phyloP scores from a whole-genome alignment of 2,113 vertebrate genomes.

The Orientallactaga bullata region DNA sequence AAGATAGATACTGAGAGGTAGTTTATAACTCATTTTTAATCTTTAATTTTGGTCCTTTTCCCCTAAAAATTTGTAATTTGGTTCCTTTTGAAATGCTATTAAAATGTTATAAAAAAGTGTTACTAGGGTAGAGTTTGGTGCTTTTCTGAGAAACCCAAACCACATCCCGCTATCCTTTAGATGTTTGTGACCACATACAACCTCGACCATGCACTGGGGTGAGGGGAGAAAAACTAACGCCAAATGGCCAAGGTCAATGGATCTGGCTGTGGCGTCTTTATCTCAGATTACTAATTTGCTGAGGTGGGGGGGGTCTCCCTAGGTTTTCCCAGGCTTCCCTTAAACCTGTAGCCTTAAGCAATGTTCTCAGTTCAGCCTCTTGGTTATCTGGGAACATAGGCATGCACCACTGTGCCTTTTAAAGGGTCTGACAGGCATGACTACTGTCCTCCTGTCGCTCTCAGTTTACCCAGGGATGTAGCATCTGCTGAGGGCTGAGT shows the following conservation, averaged over 20 bases:
- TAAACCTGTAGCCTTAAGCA: background rate
- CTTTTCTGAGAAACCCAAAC: conserved; percentile 22
- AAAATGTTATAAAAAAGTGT: conserved; percentile 60
- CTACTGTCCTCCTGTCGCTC: background rate
- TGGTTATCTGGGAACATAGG: background rate
- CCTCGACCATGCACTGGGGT: background rate
- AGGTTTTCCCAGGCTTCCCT: background rate
- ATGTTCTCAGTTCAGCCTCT: background rate
- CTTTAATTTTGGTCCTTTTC: conserved; percentile 70
- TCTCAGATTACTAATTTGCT: background rate
- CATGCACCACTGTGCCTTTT: background rate
- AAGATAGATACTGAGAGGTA: conserved; percentile 75
- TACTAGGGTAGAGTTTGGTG: conserved; percentile 40
- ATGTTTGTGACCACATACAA: background rate
- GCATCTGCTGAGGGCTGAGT: background rate
- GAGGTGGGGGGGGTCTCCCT: background rate
- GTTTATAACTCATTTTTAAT: conserved; percentile 56
- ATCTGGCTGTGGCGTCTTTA: conserved; percentile 14
- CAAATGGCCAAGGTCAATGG: conserved; percentile 18
- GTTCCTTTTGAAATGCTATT: conserved; percentile 52
- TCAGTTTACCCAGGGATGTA: conserved; percentile 16
- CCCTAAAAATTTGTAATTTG: conserved; percentile 56
- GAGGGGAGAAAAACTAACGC: background rate
- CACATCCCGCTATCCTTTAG: background rate
- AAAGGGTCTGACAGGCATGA: background rate